Percentiles rank a stretch among this genome's conserved stretches.
These are phyloP conservation scores for Hycleus phaleratus DNA, from an alignment of 1,140 invertebrate genomes.

Conservation along the genomic window DNA sequence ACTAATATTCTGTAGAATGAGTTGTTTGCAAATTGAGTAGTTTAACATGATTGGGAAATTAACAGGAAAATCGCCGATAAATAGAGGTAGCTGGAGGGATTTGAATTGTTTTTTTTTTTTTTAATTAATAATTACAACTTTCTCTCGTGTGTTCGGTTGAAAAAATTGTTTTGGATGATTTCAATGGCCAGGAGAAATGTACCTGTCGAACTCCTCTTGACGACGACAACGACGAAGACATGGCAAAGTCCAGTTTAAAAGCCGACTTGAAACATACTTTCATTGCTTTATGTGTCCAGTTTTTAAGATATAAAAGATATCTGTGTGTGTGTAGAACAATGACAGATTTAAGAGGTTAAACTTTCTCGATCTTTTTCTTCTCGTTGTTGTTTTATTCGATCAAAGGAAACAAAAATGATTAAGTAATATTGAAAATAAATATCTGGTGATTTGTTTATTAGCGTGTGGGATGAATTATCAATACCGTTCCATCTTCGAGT, in stretches of 20 bases:
- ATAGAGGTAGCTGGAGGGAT: no score
- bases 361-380: conserved; percentile 10
- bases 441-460: conserved; percentile 8
- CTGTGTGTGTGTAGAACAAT: neutral
- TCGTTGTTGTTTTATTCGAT: no score
- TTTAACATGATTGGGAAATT: no score
- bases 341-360: conserved; percentile 16
- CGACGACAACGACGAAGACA: no score
- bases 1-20: neutral
- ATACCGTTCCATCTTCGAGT: neutral
- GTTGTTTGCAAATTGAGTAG: no score
- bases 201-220: no score
- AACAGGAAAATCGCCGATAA: no score
- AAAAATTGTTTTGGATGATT: neutral
- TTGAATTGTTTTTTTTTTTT: no score
- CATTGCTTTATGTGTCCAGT: conserved; percentile 6
- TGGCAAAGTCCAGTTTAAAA: no score
- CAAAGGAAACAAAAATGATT: no score
- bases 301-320: neutral
- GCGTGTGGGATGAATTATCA: conserved; percentile 7
- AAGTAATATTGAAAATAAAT: no score
- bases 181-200: neutral
- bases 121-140: neutral
- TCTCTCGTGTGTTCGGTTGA: no score
- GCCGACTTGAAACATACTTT: conserved; percentile 3